Evolutionary conservation across 2,797 vertebrate species (phyloP).

Genomic region (Myotis planiceps): DNA sequence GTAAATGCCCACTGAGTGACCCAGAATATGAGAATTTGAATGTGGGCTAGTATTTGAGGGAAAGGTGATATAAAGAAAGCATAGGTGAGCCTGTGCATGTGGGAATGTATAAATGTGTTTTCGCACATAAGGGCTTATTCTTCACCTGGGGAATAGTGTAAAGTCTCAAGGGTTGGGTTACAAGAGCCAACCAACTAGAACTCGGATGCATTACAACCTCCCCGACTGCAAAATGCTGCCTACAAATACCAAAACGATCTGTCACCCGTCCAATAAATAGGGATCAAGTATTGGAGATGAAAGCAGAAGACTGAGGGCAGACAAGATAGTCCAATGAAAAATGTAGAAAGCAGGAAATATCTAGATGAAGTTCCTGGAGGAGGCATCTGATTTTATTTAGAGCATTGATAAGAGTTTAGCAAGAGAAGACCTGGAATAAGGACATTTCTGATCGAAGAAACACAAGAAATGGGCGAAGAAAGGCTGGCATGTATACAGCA

Average conservation of each 20-base stretch:
- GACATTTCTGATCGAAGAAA: not conserved
- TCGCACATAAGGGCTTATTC: not conserved
- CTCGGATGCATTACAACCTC: not conserved
- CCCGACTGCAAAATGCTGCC: not conserved
- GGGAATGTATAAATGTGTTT: not conserved
- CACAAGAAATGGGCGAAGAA: not conserved
- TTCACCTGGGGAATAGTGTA: not conserved
- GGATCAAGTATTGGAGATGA: not conserved
- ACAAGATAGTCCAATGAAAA: not conserved
- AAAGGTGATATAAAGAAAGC: not conserved
- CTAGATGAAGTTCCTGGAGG: not conserved
- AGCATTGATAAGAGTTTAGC: not conserved
- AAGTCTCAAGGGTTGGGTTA: not conserved
- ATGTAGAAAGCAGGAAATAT: not conserved
- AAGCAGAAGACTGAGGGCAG: not conserved
- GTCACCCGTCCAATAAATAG: not conserved
- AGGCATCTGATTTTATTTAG: not conserved
- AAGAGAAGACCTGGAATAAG: not conserved
- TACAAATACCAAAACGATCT: not conserved
- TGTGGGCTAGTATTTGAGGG: not conserved
- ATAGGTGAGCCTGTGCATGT: not conserved
- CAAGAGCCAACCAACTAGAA: not conserved
- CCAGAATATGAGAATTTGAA: not conserved
- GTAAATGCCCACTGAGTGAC: not conserved
- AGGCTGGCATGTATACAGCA: not conserved